Evolutionary conservation across 2,888 invertebrate species (phyloP), one percentile per base, ranked within the genome.

Genomic region (Melipona beecheii): DNA sequence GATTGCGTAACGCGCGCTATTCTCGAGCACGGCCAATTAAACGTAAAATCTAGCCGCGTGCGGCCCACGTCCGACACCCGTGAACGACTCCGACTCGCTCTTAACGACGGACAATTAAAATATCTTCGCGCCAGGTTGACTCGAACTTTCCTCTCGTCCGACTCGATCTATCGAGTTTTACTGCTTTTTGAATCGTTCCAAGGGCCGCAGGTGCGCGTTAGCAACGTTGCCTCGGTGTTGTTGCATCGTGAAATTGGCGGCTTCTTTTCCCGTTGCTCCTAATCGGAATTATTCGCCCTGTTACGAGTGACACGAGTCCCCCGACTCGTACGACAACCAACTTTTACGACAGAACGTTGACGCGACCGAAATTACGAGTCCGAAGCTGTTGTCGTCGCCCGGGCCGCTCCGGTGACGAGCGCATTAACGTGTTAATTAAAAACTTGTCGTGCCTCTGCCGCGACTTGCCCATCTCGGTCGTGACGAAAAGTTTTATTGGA

Each of bases 1-100:
- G 43, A 68, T 81, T 73, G 66, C 81, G 72, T 58, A 78, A 81
- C 62, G 4, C 64, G 27, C 58, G 69, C 83, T 81, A 81, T 83
- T 83, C 81, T 81, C 72, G 75, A 69, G 58, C 75, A 50, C 13
- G 75, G 62, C 83, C 81, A 83, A 83, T 83, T 83, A 83, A 83
- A 83, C 73, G 64, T 24, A 24, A 69, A 56, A 73, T 24, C 31
- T 43, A 52, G 6, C 21, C 66, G n/a, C 65, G 49, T 31, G 24
- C 62, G 52, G 56, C 75, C 70, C 74, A 62, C 27, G n/a, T n/a
- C 27, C 13, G 76, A 65, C 75, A 36, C 31, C 13, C 27, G 21
- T 6, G 56, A 49, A 70, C 36, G 27, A 27, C 36, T 9, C 43
- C 36, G 17, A 50, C 2, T 17, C 11, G 36, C 11, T 24, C 62